Evolutionary conservation across 2,888 invertebrate genomes (phyloP).

Genomic region (Aspidiotus rigidus): DNA sequence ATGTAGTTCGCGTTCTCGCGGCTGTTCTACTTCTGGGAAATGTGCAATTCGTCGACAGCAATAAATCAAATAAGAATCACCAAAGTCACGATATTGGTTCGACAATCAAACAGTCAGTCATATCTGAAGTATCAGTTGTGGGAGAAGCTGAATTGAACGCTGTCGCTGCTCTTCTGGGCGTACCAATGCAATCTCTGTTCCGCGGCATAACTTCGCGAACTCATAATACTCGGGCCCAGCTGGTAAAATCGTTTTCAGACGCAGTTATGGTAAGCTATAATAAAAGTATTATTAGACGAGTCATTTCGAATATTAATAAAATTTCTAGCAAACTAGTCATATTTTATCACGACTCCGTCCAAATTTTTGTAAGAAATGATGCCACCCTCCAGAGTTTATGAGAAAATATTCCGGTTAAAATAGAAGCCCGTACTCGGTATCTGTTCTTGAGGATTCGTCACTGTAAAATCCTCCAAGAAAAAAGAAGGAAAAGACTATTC

Average conservation of each 20-base stretch:
- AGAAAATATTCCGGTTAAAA: too few relatives aligned
- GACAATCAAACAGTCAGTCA: constrained; percentile 5
- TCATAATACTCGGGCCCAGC: constrained; percentile 65
- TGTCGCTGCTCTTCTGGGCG: constrained; percentile 73
- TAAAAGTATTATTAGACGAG: neutral
- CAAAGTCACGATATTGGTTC: constrained; percentile 23
- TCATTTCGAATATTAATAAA: neutral
- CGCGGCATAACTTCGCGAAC: constrained; percentile 76
- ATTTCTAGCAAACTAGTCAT: neutral
- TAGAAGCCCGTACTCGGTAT: too few relatives aligned
- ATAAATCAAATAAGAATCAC: constrained; percentile 35
- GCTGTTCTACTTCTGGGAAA: constrained; percentile 86
- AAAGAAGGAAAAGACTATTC: too few relatives aligned
- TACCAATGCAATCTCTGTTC: constrained; percentile 63
- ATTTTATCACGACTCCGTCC: constrained; percentile 4
- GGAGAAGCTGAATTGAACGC: constrained; percentile 76
- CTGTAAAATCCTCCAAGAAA: too few relatives aligned
- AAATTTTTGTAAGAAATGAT: too few relatives aligned
- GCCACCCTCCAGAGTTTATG: too few relatives aligned
- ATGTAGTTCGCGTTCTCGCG: constrained; percentile 82
- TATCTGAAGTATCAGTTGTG: constrained; percentile 59
- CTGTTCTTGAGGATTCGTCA: too few relatives aligned
- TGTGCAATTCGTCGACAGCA: constrained; percentile 72
- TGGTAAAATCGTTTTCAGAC: constrained; percentile 71
- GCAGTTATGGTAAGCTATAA: constrained; percentile 58